phyloP scores from a whole-genome alignment of 2,797 vertebrate genomes.

The Gadopsis bispinosus region DNA sequence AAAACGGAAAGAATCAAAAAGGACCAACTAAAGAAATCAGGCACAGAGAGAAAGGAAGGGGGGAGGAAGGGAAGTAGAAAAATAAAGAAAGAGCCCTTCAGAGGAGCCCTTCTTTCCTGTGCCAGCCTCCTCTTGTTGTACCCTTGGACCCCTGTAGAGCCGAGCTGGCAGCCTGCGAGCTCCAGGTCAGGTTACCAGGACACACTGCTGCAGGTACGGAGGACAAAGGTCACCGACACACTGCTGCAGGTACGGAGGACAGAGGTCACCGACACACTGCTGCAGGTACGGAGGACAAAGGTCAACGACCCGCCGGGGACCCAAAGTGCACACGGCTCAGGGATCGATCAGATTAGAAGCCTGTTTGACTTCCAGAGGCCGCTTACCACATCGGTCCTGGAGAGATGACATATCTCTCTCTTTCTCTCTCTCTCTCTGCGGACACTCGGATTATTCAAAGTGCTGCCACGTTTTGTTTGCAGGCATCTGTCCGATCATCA shows the following conservation, averaged over 20 bases:
- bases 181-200: conserved; percentile 58
- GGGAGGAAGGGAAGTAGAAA: no score
- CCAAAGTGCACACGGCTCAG: conserved; percentile 32
- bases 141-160: conserved; percentile 14
- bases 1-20: not conserved
- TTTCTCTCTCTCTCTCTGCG: not conserved
- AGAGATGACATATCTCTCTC: not conserved
- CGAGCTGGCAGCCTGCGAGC: conserved; percentile 41
- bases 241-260: conserved; percentile 4
- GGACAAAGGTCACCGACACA: conserved; percentile 47
- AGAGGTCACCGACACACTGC: conserved; percentile 44
- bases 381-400: not conserved
- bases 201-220: conserved; percentile 19
- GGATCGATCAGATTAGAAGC: conserved; percentile 35
- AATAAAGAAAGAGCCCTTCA: not conserved
- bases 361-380: conserved; percentile 1
- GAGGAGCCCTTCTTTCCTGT: conserved; percentile 35
- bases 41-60: not conserved
- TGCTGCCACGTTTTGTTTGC: conserved; percentile 31
- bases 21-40: not conserved
- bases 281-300: conserved; percentile 27
- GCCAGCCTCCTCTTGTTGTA: conserved; percentile 19
- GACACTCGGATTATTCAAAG: not conserved
- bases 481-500: not conserved
- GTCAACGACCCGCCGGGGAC: no score